Percentiles rank a stretch among this genome's conserved stretches.
Evolutionary conservation across 2,888 invertebrate species (phyloP).

Genomic region (Andrena praecox): DNA sequence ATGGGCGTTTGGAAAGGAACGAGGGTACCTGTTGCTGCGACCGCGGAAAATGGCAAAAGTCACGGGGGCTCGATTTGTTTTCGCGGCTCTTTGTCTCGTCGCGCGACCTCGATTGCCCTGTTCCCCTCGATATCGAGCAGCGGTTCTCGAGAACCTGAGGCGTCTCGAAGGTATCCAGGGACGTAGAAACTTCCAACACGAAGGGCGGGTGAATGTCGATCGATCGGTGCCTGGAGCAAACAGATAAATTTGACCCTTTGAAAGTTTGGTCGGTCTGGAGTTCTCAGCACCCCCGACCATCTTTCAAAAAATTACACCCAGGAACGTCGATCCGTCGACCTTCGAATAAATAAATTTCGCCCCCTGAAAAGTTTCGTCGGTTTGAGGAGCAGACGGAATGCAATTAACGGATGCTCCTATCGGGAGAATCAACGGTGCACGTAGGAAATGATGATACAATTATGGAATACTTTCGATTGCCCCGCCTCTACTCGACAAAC

Average conservation of each 20-base stretch:
- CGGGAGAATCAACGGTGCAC: not conserved
- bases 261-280: not conserved
- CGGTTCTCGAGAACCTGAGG: not conserved
- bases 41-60: conserved; percentile 30
- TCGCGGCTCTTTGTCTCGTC: not conserved
- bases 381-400: not conserved
- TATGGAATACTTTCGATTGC: not conserved
- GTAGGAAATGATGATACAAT: not conserved
- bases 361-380: not conserved
- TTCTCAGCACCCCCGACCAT: no score
- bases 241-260: not conserved
- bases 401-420: not conserved
- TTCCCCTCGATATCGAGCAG: conserved; percentile 12
- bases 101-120: not conserved
- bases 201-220: not conserved
- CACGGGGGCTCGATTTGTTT: conserved; percentile 17
- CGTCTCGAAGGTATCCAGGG: not conserved
- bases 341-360: not conserved
- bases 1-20: conserved; percentile 30
- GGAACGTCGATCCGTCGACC: no score
- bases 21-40: conserved; percentile 48
- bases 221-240: not conserved
- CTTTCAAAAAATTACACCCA: not conserved
- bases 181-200: not conserved
- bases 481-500: not conserved